Conservation (phyloP, 92 coral and sea anemone species). For the Epizoanthus rinbou region DNA sequence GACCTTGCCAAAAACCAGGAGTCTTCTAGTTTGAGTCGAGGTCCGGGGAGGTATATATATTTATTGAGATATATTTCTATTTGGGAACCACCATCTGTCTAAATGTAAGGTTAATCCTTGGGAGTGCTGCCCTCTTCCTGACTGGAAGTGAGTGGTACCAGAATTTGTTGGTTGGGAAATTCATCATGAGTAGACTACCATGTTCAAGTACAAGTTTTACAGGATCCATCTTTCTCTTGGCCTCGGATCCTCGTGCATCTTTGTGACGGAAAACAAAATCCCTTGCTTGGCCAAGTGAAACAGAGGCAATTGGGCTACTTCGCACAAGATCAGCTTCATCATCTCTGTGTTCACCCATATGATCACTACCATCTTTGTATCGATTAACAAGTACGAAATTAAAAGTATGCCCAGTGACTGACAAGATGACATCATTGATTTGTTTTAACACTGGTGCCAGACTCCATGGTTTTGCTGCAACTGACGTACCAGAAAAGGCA, state of each 20-base stretch:
- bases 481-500: conserved; percentile 78
- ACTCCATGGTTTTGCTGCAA: conserved; percentile 73
- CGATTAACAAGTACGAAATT: conserved; percentile 89
- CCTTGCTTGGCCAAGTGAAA: conserved; percentile 79
- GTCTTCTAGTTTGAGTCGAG: too few relatives aligned
- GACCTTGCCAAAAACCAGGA: too few relatives aligned
- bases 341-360: conserved; percentile 88
- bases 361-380: conserved; percentile 84
- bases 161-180: conserved; percentile 74
- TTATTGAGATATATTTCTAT: neutral
- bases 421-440: conserved; percentile 51
- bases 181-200: conserved; percentile 83
- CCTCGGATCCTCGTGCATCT: conserved; percentile 71
- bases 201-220: conserved; percentile 69
- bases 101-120: conserved; percentile 85
- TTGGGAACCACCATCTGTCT: conserved; percentile 65
- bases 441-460: conserved; percentile 67
- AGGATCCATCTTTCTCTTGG: conserved; percentile 66
- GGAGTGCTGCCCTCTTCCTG: conserved; percentile 57
- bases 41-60: too few relatives aligned
- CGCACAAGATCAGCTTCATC: conserved; percentile 73
- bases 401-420: conserved; percentile 59
- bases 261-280: conserved; percentile 83
- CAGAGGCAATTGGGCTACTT: conserved; percentile 73
- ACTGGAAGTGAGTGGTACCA: conserved; percentile 90